Conservation (phyloP, 1,140 invertebrate genomes). For the Brachionus rotundiformis region DNA sequence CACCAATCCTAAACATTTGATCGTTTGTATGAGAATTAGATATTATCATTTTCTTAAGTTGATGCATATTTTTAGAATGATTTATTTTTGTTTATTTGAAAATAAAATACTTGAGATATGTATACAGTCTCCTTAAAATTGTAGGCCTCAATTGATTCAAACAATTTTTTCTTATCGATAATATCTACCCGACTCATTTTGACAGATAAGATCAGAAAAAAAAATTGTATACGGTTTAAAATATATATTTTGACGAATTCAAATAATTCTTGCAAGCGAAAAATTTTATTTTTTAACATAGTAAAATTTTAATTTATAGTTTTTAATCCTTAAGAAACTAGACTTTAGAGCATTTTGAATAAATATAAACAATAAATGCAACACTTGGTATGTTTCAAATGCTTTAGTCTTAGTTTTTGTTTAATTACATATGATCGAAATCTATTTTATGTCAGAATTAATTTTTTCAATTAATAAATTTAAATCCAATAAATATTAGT, state of each 20-base stretch:
- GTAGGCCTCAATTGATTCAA: constrained; percentile 1
- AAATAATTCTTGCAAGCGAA: constrained; percentile 1
- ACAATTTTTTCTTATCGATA: constrained; percentile 28
- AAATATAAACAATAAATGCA: background rate
- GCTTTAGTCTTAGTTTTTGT: background rate
- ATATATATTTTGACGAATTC: background rate
- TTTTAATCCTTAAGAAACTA: background rate
- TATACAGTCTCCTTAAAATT: constrained; percentile 29
- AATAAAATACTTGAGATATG: background rate
- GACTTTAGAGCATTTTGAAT: background rate
- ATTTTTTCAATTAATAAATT: too few relatives aligned
- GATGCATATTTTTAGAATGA: background rate
- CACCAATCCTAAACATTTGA: constrained; percentile 22
- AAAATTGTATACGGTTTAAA: background rate
- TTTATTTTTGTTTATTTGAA: too few relatives aligned
- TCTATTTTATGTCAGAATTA: background rate
- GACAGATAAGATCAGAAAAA: background rate
- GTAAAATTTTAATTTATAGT: background rate
- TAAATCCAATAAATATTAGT: too few relatives aligned
- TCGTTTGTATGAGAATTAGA: background rate
- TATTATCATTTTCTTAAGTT: background rate
- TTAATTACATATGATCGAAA: background rate
- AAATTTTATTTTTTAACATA: background rate
- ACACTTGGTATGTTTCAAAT: background rate
- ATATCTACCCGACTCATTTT: constrained; percentile 33